Evolutionary conservation across 1,140 invertebrate species (phyloP).

Genomic region (Orussus abietinus): DNA sequence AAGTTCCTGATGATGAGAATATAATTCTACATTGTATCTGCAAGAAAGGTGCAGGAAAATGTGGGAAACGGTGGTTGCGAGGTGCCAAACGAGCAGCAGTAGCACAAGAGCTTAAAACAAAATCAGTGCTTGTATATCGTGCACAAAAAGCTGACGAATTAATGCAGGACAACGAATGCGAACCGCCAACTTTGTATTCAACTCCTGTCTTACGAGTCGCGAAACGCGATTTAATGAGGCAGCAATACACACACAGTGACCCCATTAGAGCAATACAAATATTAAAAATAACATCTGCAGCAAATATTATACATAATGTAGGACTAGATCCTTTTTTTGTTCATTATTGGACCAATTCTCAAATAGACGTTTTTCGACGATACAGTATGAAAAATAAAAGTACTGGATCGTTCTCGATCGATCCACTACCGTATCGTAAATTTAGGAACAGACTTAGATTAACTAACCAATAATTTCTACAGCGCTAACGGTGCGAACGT

Average conservation of each 20-base stretch:
- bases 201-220: background rate
- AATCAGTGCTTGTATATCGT: slow-evolving; percentile 5
- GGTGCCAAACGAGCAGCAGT: background rate
- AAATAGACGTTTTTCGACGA: background rate
- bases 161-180: slow-evolving; percentile 2
- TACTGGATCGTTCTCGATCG: no score
- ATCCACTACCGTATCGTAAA: no score
- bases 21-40: no score
- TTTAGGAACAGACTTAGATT: no score
- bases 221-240: background rate
- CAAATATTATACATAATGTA: slow-evolving; percentile 2
- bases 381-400: background rate
- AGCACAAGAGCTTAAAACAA: background rate
- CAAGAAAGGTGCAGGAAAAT: no score
- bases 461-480: no score
- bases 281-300: background rate
- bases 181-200: slow-evolving; percentile 1
- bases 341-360: slow-evolving; percentile 5
- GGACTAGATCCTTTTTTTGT: slow-evolving; percentile 5
- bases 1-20: no score
- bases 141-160: background rate
- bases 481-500: no score
- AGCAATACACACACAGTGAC: background rate
- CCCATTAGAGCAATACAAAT: slow-evolving; percentile 1
- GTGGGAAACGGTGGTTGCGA: slow-evolving; percentile 1